Conservation (phyloP, 2,113 vertebrate species). For the Plecturocebus donacophilus region DNA sequence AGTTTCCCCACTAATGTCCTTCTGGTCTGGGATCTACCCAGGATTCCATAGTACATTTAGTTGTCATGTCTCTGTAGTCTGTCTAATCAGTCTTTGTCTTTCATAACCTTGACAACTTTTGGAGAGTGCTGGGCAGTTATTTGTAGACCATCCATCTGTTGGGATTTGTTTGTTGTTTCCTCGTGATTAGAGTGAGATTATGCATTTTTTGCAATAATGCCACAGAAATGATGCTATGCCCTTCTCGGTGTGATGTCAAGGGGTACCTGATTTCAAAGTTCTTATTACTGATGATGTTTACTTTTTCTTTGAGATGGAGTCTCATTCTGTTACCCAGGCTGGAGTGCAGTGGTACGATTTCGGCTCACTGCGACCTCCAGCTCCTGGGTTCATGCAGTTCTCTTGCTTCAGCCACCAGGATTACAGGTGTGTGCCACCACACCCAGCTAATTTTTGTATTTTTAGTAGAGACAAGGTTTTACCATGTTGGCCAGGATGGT, state of each 20-base stretch:
- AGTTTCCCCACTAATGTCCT: not conserved
- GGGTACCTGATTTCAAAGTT: rapidly evolving
- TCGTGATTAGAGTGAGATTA: not conserved
- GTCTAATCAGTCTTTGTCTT: not conserved
- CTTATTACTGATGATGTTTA: not conserved
- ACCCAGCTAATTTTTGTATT: too few species aligned
- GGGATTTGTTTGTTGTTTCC: not conserved
- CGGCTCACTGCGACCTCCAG: too few species aligned
- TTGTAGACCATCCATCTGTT: not conserved
- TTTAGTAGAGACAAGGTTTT: too few species aligned
- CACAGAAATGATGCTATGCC: not conserved
- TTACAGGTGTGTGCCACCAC: too few species aligned
- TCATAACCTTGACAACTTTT: not conserved
- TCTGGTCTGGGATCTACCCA: not conserved
- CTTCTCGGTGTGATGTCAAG: not conserved
- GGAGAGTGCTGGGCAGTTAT: not conserved
- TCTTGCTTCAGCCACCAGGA: too few species aligned
- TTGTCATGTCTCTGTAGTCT: not conserved
- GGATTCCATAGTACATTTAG: not conserved
- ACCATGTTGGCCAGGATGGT: too few species aligned
- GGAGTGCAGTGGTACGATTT: too few species aligned
- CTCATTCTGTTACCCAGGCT: too few species aligned
- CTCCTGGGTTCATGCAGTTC: too few species aligned
- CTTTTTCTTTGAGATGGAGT: too few species aligned
- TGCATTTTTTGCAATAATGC: not conserved